Conservation (phyloP, 1,140 invertebrate species). For the Drosophila micromelanica region DNA sequence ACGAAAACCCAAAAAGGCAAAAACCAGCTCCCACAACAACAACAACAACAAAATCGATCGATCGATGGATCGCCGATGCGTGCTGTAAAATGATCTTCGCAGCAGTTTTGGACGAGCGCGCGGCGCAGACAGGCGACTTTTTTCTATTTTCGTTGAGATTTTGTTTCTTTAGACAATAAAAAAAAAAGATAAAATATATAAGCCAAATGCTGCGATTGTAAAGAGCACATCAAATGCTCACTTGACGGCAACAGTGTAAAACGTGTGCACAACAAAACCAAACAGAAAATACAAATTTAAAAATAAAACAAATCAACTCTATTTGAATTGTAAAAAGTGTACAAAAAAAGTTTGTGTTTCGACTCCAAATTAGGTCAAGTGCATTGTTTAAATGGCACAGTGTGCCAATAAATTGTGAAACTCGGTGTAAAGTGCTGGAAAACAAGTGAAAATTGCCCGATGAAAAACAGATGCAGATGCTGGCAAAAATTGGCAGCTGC, state of each 20-base stretch:
- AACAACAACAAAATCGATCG: slow-evolving; percentile 30
- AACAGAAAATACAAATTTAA: neutral
- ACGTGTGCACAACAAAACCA: neutral
- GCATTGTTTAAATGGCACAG: slow-evolving; percentile 43
- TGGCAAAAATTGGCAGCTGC: slow-evolving; percentile 34
- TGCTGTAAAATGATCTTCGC: slow-evolving; percentile 56
- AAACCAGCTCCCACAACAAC: slow-evolving; percentile 45
- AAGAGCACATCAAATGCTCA: slow-evolving; percentile 8
- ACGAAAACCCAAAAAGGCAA: slow-evolving; percentile 48
- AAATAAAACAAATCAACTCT: neutral
- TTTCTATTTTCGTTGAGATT: slow-evolving; percentile 65
- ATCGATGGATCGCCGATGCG: slow-evolving; percentile 51
- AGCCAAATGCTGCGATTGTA: slow-evolving; percentile 16
- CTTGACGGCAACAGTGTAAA: slow-evolving; percentile 2
- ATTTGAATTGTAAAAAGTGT: neutral
- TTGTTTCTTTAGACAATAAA: slow-evolving; percentile 1
- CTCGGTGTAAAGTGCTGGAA: slow-evolving; percentile 28
- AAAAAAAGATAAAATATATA: slow-evolving; percentile 24
- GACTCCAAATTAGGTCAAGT: slow-evolving; percentile 57
- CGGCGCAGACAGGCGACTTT: slow-evolving; percentile 44
- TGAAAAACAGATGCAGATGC: slow-evolving; percentile 57
- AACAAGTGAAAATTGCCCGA: slow-evolving; percentile 43
- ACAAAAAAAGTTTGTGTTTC: neutral
- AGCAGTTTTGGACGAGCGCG: slow-evolving; percentile 50
- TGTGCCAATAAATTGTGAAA: slow-evolving; percentile 35